These are phyloP conservation scores for Orestias chungarensis DNA, from an alignment of 2,797 vertebrate genomes.

Conservation along the genomic window DNA sequence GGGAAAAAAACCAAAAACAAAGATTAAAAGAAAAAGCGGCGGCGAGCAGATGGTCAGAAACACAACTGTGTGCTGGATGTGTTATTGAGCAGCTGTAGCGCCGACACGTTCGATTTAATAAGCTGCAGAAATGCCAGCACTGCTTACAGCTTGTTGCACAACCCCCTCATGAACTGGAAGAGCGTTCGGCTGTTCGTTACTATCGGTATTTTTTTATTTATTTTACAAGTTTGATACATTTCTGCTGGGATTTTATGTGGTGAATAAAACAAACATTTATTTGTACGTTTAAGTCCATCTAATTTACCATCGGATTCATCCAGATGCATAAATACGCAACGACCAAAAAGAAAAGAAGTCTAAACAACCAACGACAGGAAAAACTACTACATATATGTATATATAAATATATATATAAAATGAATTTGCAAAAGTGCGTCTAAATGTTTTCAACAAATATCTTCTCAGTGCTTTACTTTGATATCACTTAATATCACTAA, in stretches of 20 bases:
- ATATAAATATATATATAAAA: no score
- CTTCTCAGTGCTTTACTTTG: not conserved
- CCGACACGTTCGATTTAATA: constrained; percentile 16
- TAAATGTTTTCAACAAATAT: not conserved
- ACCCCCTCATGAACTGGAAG: not conserved
- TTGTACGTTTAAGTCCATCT: no score
- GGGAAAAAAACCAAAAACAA: no score
- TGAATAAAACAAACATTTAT: not conserved
- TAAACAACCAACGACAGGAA: no score
- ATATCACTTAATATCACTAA: no score
- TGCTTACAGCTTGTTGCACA: constrained; percentile 11
- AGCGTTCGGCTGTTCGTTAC: not conserved
- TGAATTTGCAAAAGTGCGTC: not conserved
- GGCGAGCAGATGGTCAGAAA: constrained; percentile 13
- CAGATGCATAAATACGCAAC: no score
- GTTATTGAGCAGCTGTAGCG: constrained; percentile 17
- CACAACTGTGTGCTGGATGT: constrained; percentile 11
- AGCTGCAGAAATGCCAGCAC: constrained; percentile 3
- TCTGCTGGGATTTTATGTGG: not conserved
- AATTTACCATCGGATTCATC: no score
- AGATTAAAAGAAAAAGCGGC: constrained; percentile 5
- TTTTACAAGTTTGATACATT: not conserved
- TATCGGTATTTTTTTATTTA: not conserved
- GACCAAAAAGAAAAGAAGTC: no score
- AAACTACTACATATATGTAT: no score